phyloP scores from a whole-genome alignment of 2,797 vertebrate genomes.

The Lycodopsis pacificus region DNA sequence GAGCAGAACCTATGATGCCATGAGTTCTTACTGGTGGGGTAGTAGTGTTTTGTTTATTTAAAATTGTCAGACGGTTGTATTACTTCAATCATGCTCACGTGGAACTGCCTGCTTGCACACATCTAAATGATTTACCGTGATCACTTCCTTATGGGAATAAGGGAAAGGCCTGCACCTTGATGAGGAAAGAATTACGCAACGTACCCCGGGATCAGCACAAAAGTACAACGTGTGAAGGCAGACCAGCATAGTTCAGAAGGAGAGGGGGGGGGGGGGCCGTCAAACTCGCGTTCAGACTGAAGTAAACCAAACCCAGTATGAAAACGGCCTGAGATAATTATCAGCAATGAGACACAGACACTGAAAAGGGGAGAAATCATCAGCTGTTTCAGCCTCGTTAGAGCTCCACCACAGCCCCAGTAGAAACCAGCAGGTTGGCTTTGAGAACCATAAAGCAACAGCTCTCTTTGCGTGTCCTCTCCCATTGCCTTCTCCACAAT shows the following conservation, averaged over 20 bases:
- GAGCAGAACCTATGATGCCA: neutral
- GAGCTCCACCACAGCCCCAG: slow-evolving; percentile 69
- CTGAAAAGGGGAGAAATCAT: slow-evolving; percentile 56
- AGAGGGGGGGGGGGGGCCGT: neutral
- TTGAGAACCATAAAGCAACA: slow-evolving; percentile 71
- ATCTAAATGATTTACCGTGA: neutral
- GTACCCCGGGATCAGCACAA: neutral
- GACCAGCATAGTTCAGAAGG: slow-evolving; percentile 3
- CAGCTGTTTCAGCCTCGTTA: slow-evolving; percentile 53
- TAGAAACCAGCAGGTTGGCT: slow-evolving; percentile 76
- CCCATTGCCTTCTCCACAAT: slow-evolving; percentile 46
- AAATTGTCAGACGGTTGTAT: neutral
- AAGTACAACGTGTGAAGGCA: slow-evolving; percentile 34
- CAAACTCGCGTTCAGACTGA: slow-evolving; percentile 14
- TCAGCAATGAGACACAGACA: slow-evolving; percentile 61
- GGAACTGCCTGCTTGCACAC: neutral
- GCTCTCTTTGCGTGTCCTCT: slow-evolving; percentile 36
- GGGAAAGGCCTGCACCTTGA: neutral
- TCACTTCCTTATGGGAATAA: slow-evolving; percentile 11
- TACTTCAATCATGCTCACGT: neutral
- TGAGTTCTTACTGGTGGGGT: neutral
- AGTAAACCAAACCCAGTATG: slow-evolving; percentile 62
- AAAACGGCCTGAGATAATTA: slow-evolving; percentile 59
- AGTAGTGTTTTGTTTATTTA: neutral
- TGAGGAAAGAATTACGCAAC: neutral